Evolutionary conservation across 2,888 invertebrate genomes (phyloP).

Genomic region (Caenorhabditis sp.): DNA sequence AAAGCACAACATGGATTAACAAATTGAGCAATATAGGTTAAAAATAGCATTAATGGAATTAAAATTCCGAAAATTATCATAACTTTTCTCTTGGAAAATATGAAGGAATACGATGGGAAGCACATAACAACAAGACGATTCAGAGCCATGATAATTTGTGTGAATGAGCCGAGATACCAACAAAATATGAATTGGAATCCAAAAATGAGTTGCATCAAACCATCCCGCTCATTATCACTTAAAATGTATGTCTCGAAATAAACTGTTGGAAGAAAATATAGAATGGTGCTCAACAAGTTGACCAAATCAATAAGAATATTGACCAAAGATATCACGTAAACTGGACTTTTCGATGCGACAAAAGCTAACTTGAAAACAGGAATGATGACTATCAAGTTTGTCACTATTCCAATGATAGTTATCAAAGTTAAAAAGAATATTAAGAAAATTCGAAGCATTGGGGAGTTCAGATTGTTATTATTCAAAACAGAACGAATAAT

Average conservation of each 20-base stretch:
- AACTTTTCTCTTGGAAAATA: background rate
- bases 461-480: too few species aligned
- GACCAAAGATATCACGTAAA: background rate
- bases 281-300: background rate
- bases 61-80: background rate
- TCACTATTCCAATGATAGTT: background rate
- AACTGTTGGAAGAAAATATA: background rate
- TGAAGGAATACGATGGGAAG: background rate
- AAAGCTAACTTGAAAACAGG: background rate
- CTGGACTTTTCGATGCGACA: background rate
- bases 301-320: background rate
- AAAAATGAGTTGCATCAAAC: background rate
- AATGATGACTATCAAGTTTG: background rate
- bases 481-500: too few species aligned
- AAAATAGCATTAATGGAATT: background rate
- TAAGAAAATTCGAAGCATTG: background rate
- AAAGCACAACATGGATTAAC: background rate
- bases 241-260: background rate
- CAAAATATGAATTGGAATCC: background rate
- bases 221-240: background rate
- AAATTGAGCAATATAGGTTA: background rate
- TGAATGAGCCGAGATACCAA: background rate
- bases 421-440: background rate
- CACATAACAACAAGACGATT: background rate
- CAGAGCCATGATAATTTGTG: background rate